Conservation (phyloP, 2,113 vertebrate genomes). For the Zingel zingel region DNA sequence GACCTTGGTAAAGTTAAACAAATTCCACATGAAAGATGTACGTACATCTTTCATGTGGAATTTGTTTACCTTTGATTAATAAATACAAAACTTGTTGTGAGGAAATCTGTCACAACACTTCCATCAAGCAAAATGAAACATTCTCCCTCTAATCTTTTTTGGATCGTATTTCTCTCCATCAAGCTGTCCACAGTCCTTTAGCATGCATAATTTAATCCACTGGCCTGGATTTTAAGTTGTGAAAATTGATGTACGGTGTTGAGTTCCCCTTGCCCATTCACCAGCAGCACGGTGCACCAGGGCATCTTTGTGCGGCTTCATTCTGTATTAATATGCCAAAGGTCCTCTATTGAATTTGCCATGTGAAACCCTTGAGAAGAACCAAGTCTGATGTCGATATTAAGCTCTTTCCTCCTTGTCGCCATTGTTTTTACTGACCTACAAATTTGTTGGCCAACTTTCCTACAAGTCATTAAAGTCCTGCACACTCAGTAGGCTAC, state of each 20-base stretch:
- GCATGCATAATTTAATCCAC: constrained; percentile 87
- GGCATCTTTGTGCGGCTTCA: constrained; percentile 82
- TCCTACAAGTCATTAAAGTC: constrained; percentile 63
- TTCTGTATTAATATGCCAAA: constrained; percentile 85
- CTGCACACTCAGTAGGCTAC: constrained; percentile 14
- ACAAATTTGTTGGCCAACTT: constrained; percentile 67
- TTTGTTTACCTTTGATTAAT: constrained; percentile 63
- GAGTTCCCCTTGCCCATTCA: constrained; percentile 84
- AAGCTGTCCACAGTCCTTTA: constrained; percentile 72
- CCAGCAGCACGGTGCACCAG: constrained; percentile 47
- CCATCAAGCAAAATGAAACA: constrained; percentile 40
- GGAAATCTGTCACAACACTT: constrained; percentile 70
- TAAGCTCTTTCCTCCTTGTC: constrained; percentile 68
- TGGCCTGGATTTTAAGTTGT: constrained; percentile 86
- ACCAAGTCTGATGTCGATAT: constrained; percentile 67
- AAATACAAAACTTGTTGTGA: constrained; percentile 26
- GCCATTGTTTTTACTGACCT: constrained; percentile 68
- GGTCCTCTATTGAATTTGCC: constrained; percentile 76
- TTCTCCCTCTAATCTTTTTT: constrained; percentile 74
- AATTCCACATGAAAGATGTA: too few species aligned
- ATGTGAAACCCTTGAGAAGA: constrained; percentile 79
- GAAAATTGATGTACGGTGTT: constrained; percentile 87
- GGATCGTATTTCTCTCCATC: constrained; percentile 79
- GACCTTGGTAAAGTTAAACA: too few species aligned
- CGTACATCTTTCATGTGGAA: constrained; percentile 11